Base-by-base conservation (phyloP, 2,888 invertebrate genomes). In the Aleiodes testaceus region DNA sequence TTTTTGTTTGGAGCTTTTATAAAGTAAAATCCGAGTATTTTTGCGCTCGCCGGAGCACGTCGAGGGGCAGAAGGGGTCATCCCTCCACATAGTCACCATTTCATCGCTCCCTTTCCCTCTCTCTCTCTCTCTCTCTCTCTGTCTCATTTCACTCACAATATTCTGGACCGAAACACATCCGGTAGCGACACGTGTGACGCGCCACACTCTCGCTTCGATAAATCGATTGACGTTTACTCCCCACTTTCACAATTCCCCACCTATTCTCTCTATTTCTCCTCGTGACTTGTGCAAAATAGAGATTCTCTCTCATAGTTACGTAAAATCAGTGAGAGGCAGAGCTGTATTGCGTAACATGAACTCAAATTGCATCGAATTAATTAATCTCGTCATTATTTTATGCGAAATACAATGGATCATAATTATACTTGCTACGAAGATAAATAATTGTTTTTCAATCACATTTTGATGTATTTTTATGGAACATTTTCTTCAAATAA, bases 11-110 rank as follows among this genome's bases (percentile, higher is more conserved):
- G 12, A 42, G 30, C 18, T 18, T 65, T 47, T 65, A 70, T 70
- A 55, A 65, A 70, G 70, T 70, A 53, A 70, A 70, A 70, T 70
- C 53, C 26, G 64, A 70, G 65, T 65, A 65, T 65, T 70, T 70
- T 64, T 14, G 30, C 55, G 65, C 65, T 70, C 18, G 14, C 16
- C 45, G 44, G 22, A 55, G 53, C 64, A 64, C 67, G 44, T 55
- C 55, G 47, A 63, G 42, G 44, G 55, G 16, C 20, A 64, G 63
- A 66, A 42, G 49, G 18, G 20, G 53, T 52, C 52, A 49, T n/a
- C 66, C 49, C 18, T 36, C 3, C 52, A 52, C 22, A 65, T 3
- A 47, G 26, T 65, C 44, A 42, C 69, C 52, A 44, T 63, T 69
- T 26, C 69, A 26, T 26, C n/a, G n/a, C n/a, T 9, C 7, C 36